These are phyloP conservation scores for Eucera pruinosa DNA, from an alignment of 2,888 invertebrate genomes.

Conservation along the genomic window DNA sequence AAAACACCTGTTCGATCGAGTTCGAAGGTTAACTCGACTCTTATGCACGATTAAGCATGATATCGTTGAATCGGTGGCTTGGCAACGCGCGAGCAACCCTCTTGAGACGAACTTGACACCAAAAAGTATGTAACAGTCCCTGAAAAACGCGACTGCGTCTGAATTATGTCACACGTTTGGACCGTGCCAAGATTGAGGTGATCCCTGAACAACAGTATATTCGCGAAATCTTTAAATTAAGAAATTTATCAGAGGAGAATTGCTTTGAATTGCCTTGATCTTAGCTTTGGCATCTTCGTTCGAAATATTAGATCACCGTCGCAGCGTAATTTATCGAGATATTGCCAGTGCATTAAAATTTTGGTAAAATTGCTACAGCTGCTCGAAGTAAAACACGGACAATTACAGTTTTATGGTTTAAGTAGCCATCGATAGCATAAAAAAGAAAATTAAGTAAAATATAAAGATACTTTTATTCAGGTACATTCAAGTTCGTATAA, in stretches of 20 bases:
- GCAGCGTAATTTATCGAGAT: no score
- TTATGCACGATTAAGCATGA: constrained; percentile 37
- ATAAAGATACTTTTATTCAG: no score
- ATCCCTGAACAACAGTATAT: constrained; percentile 8
- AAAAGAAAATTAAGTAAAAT: no score
- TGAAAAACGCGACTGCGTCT: constrained; percentile 38
- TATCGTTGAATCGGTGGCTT: constrained; percentile 28
- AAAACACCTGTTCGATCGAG: constrained; percentile 41
- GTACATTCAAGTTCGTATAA: no score
- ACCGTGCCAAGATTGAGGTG: constrained; percentile 26
- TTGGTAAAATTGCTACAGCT: no score
- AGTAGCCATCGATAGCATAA: no score
- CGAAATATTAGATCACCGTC: background rate
- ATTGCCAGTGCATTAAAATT: no score
- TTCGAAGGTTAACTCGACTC: constrained; percentile 22
- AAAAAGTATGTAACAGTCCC: constrained; percentile 47
- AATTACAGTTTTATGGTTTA: no score
- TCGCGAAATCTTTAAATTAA: constrained; percentile 6
- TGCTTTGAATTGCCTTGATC: background rate
- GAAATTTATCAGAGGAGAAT: background rate
- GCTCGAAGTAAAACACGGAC: no score
- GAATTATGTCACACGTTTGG: constrained; percentile 30
- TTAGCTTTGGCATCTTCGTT: background rate
- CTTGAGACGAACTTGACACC: constrained; percentile 58
- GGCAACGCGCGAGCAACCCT: constrained; percentile 34